Conservation (phyloP, 2,797 vertebrate species). For the Thaleichthys pacificus region DNA sequence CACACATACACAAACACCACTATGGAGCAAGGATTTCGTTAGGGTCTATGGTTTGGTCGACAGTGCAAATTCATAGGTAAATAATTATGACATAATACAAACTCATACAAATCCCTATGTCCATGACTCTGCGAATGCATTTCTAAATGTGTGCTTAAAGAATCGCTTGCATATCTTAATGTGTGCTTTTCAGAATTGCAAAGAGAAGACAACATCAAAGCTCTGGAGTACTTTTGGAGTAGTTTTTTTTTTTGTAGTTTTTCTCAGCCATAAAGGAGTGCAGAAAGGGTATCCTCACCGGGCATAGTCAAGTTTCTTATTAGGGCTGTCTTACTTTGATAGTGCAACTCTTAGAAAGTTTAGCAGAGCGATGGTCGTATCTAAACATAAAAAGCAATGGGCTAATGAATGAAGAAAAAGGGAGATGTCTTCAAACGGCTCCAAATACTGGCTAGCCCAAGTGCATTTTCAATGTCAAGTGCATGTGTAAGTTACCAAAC, state of each 20-base stretch:
- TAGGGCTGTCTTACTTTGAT: constrained; percentile 22
- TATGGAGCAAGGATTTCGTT: not conserved
- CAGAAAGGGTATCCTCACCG: constrained; percentile 22
- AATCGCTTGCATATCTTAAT: not conserved
- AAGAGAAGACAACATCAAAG: constrained; percentile 14
- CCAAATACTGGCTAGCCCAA: constrained; percentile 31
- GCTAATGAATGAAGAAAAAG: constrained; percentile 11
- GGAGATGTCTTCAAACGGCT: constrained; percentile 39
- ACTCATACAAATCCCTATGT: too few species aligned
- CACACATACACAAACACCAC: constrained; percentile 1
- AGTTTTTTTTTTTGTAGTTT: too few species aligned
- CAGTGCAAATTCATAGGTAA: constrained; percentile 20
- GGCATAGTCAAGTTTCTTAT: constrained; percentile 12
- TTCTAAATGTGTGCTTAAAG: too few species aligned
- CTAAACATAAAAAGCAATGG: constrained; percentile 12
- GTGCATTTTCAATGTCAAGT: constrained; percentile 26
- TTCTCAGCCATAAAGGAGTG: constrained; percentile 30
- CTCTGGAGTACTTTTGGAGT: constrained; percentile 16
- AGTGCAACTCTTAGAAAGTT: constrained; percentile 21
- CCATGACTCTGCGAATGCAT: too few species aligned
- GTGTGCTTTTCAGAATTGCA: constrained; percentile 11
- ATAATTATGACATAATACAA: constrained; percentile 22
- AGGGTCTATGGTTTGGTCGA: constrained; percentile 5
- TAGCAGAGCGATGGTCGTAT: constrained; percentile 18
- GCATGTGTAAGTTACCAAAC: constrained; percentile 41